Evolutionary conservation across 2,113 vertebrate species (phyloP), one percentile per base, ranked within the genome.

Genomic region (Nerophis ophidion): DNA sequence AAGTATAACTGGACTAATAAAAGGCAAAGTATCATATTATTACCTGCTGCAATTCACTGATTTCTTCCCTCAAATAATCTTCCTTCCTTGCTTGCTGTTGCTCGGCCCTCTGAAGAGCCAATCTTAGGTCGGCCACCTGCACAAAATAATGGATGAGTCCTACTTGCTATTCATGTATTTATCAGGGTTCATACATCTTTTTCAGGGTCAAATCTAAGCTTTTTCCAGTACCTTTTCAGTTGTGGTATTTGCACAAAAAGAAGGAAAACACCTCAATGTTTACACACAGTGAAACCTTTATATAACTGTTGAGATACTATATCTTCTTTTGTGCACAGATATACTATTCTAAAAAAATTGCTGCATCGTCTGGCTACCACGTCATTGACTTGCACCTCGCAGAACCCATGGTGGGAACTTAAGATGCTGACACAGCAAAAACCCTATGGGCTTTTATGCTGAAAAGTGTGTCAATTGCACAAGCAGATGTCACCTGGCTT

Each of bases 61-160:
- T 95, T 85, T 99, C 97, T 60, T 98, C 95, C 14, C 94, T 92
- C 40, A 99, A 87, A 85, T 96, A 98, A 85, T 99, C 97, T 76
- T 99, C 97, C 75, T 95, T 98, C 49, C 94, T 92, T 49, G 91
- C 96, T 83, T 95, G 92, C 65, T 97, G 90, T 61, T 98, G 96
- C 60, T 99, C 97, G 19, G 93, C 91, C 56, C 95, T 91, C 65
- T 98, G 96, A 68, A 99, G 77, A 0, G 94, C 92, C 74, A 95
- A 5, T 71, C 97, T 91, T 71, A 99, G 85, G 81, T 99, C 95
- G 51, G 92, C 88, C 67, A 99, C 96, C 97, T 99, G 57, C 17
- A 61, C 12, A 58, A 36, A 66, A 40, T 4, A 61, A 58, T 8
- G 65, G 4, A 16, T 12, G 10, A 44, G 5, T 44, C 40, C 1